Base-by-base conservation (phyloP, 2,113 vertebrate genomes). In the Hyaena hyaena region DNA sequence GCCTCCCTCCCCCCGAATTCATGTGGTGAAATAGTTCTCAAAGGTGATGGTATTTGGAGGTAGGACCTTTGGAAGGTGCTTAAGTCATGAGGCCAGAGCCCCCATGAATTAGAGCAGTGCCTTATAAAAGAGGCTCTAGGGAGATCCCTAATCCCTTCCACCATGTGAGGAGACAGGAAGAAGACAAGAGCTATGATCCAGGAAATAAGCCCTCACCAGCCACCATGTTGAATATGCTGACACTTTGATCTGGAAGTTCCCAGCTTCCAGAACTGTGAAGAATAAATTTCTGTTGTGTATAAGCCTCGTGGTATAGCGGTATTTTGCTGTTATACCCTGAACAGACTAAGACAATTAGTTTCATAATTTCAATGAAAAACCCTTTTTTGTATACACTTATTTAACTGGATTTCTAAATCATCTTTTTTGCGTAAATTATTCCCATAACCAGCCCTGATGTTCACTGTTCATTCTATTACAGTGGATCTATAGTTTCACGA, bases 331-430 rank as follows among this genome's bases (percentile, higher is more conserved):
- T 55, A 58, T n/a, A 76, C 16, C 58, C 45, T 61, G 58, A 86
- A 73, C 28, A 53, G 53, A 50, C 28, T 55, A 69, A 61, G 89
- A 55, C n/a, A 92, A 31, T 71, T 69, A 65, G 58, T 90, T 76
- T 84, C 19, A 53, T 82, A 73, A n/a, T 79, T 45, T 87, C 82
- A 55, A 69, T 81, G 50, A 66, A 31, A 48, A 12, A 6, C 1
- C n/a, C 87, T 79, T 90, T 73, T 92, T 69, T 82, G 43, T 86
- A 8, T 80, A 19, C 71, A 33, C 31, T 81, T 81, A 53, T 94
- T 90, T 87, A 50, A 81, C 23, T 86, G 35, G 45, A 69, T 95
- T 89, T 94, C 45, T 86, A n/a, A 88, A 35, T 90, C 39, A 21
- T 86, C 79, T 63, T 97, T 95, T 35, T 82, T 35, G 16, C 33